phyloP scores from a whole-genome alignment of 2,113 vertebrate species.

The Actinemys pallida region DNA sequence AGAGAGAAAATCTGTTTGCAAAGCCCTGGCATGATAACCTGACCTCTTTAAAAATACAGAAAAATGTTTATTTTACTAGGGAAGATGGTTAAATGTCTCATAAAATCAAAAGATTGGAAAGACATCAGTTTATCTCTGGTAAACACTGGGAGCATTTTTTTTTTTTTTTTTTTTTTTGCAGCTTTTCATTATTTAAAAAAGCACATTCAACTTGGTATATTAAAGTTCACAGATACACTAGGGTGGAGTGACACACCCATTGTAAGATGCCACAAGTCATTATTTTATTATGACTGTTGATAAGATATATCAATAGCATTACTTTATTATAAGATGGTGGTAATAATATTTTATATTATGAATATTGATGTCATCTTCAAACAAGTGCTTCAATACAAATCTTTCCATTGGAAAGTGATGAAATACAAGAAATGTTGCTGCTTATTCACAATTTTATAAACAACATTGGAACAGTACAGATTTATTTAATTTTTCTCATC shows the following conservation, averaged over 20 bases:
- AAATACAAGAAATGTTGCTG: background rate
- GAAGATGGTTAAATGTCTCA: background rate
- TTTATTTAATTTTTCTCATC: background rate
- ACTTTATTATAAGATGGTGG: background rate
- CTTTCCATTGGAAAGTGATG: background rate
- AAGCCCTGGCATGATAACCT: slow-evolving; percentile 1
- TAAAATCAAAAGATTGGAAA: background rate
- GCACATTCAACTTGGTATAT: background rate
- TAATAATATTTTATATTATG: slow-evolving; percentile 9
- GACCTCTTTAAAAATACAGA: slow-evolving; percentile 4
- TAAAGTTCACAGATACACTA: background rate
- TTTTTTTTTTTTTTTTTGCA: background rate
- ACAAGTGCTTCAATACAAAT: background rate
- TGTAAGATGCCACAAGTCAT: background rate
- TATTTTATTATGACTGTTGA: slow-evolving; percentile 3
- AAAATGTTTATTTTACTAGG: slow-evolving; percentile 19
- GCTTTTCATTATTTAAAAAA: slow-evolving; percentile 38
- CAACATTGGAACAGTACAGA: background rate
- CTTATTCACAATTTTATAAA: background rate
- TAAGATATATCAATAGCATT: background rate
- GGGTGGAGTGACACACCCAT: fast-evolving
- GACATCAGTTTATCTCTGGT: background rate
- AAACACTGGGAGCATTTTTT: background rate
- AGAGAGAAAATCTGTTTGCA: slow-evolving; percentile 14
- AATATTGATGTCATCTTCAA: background rate